phyloP scores from a whole-genome alignment of 2,888 invertebrate species.

The Homarus gammarus region DNA sequence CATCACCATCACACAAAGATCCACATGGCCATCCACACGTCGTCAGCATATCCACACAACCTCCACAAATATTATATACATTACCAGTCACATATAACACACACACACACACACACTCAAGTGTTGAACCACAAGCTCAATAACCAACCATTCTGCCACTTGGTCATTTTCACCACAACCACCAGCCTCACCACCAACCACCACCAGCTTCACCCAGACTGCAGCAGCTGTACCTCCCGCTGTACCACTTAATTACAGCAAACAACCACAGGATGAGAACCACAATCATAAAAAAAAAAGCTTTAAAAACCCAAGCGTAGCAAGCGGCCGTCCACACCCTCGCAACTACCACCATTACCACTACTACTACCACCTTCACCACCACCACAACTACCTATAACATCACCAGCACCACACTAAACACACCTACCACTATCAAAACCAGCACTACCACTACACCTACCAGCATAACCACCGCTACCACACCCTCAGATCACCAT shows the following conservation, averaged over 20 bases:
- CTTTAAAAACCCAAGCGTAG: too few relatives aligned
- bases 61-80: not conserved
- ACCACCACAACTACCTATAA: not conserved
- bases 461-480: not conserved
- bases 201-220: not conserved
- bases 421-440: not conserved
- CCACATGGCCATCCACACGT: not conserved
- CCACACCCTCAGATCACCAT: not conserved
- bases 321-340: too few relatives aligned
- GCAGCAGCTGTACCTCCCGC: too few relatives aligned
- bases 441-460: not conserved
- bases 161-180: not conserved
- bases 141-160: not conserved
- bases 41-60: not conserved
- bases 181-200: too few relatives aligned
- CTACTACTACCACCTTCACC: not conserved
- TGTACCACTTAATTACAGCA: too few relatives aligned
- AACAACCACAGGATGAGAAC: too few relatives aligned
- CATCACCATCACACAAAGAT: not conserved
- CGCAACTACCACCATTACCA: not conserved
- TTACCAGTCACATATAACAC: not conserved
- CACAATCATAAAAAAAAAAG: too few relatives aligned
- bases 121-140: not conserved
- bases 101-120: constrained; percentile 13
- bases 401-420: not conserved